Percentiles rank a stretch among this genome's conserved stretches.
Conservation (phyloP, 2,113 vertebrate genomes). For the Paracanthobrama guichenoti region DNA sequence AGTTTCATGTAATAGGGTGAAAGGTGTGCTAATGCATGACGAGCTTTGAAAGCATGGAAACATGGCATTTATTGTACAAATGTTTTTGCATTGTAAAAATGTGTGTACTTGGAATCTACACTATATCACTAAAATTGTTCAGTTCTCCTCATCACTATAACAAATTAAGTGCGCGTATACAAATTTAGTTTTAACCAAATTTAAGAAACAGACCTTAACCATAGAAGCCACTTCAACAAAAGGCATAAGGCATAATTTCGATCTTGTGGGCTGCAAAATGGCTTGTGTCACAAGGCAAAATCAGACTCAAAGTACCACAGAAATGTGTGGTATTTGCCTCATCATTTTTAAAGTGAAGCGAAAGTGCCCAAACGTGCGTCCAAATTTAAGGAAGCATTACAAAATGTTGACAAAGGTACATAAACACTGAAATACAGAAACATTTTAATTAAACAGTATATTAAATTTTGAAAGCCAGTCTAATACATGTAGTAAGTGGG, state of each 20-base stretch:
- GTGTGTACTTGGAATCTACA: not conserved
- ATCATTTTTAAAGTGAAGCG: constrained; percentile 36
- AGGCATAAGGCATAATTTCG: not conserved
- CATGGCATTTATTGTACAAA: not conserved
- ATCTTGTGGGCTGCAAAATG: constrained; percentile 21
- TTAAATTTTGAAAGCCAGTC: too few species aligned
- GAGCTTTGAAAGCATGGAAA: not conserved
- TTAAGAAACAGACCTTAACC: not conserved
- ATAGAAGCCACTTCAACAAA: constrained; percentile 23
- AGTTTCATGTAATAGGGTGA: not conserved
- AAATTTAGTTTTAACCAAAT: not conserved
- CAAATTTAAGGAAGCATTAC: not conserved
- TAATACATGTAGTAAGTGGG: too few species aligned
- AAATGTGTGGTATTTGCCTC: constrained; percentile 7
- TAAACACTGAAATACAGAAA: not conserved
- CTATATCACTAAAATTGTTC: not conserved
- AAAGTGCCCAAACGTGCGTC: constrained; percentile 13
- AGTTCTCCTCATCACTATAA: not conserved
- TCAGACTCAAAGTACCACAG: constrained; percentile 25
- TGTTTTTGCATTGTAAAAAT: not conserved
- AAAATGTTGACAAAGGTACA: not conserved
- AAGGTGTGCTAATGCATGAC: not conserved
- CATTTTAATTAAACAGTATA: not conserved
- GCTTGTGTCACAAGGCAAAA: not conserved
- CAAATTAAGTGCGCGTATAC: not conserved